These are phyloP conservation scores for Eumaeus atala DNA, from an alignment of 1,140 invertebrate species.

Conservation along the genomic window DNA sequence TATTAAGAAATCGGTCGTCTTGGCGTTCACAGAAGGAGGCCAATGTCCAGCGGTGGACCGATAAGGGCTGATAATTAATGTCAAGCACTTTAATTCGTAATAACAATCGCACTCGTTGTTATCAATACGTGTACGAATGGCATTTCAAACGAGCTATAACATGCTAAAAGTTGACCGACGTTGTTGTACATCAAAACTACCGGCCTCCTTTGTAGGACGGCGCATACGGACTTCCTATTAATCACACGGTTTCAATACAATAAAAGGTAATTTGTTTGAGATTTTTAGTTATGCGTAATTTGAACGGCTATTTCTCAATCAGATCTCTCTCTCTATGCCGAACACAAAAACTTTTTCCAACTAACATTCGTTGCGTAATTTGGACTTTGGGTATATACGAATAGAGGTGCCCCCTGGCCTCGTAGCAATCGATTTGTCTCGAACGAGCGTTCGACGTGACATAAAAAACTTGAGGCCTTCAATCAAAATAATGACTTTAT, in stretches of 20 bases:
- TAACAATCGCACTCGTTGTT: no score
- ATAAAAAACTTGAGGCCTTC: constrained; percentile 54
- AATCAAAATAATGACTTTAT: constrained; percentile 73
- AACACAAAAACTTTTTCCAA: constrained; percentile 11
- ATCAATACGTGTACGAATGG: no score
- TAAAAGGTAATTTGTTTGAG: constrained; percentile 30
- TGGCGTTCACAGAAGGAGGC: no score
- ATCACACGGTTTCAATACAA: constrained; percentile 21
- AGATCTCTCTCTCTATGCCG: constrained; percentile 23
- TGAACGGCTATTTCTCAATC: constrained; percentile 51
- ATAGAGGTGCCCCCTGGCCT: constrained; percentile 33
- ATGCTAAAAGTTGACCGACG: constrained; percentile 1
- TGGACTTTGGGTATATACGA: constrained; percentile 21
- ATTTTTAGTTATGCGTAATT: constrained; percentile 40
- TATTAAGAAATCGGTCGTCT: no score
- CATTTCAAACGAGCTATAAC: neutral
- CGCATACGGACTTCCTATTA: constrained; percentile 1
- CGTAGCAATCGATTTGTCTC: constrained; percentile 54
- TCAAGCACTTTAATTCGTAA: no score
- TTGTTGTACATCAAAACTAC: neutral
- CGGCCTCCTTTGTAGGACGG: neutral
- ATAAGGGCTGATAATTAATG: no score
- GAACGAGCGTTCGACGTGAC: constrained; percentile 40
- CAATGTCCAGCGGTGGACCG: no score
- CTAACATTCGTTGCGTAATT: constrained; percentile 12